These are phyloP conservation scores for Oryzias celebensis DNA, from an alignment of 2,113 vertebrate species.

Conservation along the genomic window DNA sequence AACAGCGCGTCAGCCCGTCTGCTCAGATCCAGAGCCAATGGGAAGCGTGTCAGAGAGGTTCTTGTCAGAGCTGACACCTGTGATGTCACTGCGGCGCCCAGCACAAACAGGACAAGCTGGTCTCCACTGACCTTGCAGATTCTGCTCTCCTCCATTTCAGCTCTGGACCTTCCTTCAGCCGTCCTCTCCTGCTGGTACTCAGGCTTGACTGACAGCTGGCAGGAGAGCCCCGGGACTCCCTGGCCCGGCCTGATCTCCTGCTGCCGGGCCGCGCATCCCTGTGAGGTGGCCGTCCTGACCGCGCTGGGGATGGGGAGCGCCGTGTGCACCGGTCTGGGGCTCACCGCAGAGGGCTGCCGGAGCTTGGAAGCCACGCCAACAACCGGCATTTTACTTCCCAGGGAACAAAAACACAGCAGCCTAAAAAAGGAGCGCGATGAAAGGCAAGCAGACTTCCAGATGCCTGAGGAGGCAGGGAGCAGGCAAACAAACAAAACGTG, in stretches of 20 bases:
- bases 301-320: constrained; percentile 87
- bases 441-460: constrained; percentile 28
- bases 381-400: constrained; percentile 86
- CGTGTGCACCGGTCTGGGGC: constrained; percentile 88
- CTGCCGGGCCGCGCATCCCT: constrained; percentile 78
- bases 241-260: constrained; percentile 78
- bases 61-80: constrained; percentile 44
- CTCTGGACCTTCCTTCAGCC: constrained; percentile 75
- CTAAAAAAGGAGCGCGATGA: background rate
- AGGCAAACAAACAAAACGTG: constrained; percentile 16
- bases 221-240: constrained; percentile 77
- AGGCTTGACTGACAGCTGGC: constrained; percentile 85
- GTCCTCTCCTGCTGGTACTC: constrained; percentile 80
- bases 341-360: constrained; percentile 83
- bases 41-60: background rate
- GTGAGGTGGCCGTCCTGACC: constrained; percentile 70
- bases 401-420: constrained; percentile 28
- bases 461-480: constrained; percentile 23
- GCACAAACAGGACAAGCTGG: background rate
- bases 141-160: constrained; percentile 89
- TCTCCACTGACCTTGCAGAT: constrained; percentile 85
- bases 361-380: constrained; percentile 94
- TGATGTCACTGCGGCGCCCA: background rate
- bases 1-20: constrained; percentile 36
- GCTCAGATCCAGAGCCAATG: constrained; percentile 16